phyloP scores from a whole-genome alignment of 2,113 vertebrate genomes.

The Grammomys dolichurus region DNA sequence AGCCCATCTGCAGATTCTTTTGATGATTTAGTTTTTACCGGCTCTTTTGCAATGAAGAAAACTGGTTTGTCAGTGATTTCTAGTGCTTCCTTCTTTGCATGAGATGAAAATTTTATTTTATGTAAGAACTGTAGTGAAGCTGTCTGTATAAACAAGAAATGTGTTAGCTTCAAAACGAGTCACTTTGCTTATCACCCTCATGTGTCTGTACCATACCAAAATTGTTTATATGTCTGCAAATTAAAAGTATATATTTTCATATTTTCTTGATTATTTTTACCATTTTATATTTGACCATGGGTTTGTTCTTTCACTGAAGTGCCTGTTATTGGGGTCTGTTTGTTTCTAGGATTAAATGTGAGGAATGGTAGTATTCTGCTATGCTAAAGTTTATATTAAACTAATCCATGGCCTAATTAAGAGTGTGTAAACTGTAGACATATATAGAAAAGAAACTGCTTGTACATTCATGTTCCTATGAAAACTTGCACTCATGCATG shows the following conservation, averaged over 20 bases:
- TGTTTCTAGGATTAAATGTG: slow-evolving; percentile 61
- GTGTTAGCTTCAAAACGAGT: slow-evolving; percentile 84
- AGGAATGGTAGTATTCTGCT: slow-evolving; percentile 43
- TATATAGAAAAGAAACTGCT: not conserved
- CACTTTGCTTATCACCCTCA: slow-evolving; percentile 85
- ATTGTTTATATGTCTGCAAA: slow-evolving; percentile 92
- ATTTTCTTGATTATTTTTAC: slow-evolving; percentile 82
- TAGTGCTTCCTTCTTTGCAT: slow-evolving; percentile 83
- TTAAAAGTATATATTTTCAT: slow-evolving; percentile 93
- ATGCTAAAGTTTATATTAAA: slow-evolving; percentile 74
- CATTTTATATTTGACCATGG: slow-evolving; percentile 74
- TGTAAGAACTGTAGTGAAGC: slow-evolving; percentile 79
- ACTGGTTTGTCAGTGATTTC: slow-evolving; percentile 81
- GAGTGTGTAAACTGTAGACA: not conserved
- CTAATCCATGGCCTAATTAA: slow-evolving; percentile 67
- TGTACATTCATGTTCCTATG: slow-evolving; percentile 5
- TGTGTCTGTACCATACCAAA: slow-evolving; percentile 89
- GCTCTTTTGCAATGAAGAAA: slow-evolving; percentile 82
- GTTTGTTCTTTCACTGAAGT: slow-evolving; percentile 71
- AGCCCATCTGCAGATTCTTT: slow-evolving; percentile 82
- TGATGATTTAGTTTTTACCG: slow-evolving; percentile 83
- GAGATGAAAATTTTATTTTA: slow-evolving; percentile 83
- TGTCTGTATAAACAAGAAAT: slow-evolving; percentile 85
- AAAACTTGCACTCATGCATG: slow-evolving; percentile 25
- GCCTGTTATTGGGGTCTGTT: slow-evolving; percentile 59